Base-by-base conservation (phyloP, 1,140 invertebrate species). In the Lucilia sericata region DNA sequence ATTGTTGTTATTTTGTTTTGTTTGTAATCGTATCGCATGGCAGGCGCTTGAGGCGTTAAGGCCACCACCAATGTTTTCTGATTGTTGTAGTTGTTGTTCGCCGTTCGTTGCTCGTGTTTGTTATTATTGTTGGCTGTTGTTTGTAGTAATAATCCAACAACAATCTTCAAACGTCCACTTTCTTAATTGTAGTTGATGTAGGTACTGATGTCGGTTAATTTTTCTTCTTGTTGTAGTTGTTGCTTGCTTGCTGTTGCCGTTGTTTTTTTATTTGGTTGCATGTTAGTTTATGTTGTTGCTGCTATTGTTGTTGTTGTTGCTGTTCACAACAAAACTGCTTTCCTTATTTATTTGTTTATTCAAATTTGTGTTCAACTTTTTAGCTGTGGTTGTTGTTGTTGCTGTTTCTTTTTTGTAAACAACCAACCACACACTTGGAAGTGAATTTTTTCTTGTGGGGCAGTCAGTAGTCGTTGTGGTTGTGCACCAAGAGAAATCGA, bases 151-250 rank as follows among this genome's bases (percentile, higher is more conserved):
- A 75, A 78, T 42, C 75, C 36, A 78, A 30, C 10, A 78, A 80
- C 76, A 80, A 80, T 76, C 76, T 25, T 51, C 19, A 80, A 60
- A 80, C 42, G 76, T 80, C 76, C 76, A 80, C 76, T 80, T 80
- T 80, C 76, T 80, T 80, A 80, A 80, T 80, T 80, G 76, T 80
- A 80, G 76, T 80, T 80, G 76, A 80, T 80, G 76, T 80, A 80
- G 76, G 76, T 80, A 80, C 42, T 80, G 76, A 80, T 49, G 76
- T 80, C 42, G 76, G 76, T 80, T 80, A 80, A 80, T 80, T 80
- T 80, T 51, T 60, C 7, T 36, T 75, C 0, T 75, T 75, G 25
- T 14, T 75, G 30, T 36, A 36, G 25, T 75, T 75, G 74, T 36
- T n/a, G n/a, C n/a, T n/a, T n/a, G n/a, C n/a, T n/a, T n/a, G n/a